Base-by-base conservation (phyloP, 2,797 vertebrate species). In the Tiaroga cobitis region DNA sequence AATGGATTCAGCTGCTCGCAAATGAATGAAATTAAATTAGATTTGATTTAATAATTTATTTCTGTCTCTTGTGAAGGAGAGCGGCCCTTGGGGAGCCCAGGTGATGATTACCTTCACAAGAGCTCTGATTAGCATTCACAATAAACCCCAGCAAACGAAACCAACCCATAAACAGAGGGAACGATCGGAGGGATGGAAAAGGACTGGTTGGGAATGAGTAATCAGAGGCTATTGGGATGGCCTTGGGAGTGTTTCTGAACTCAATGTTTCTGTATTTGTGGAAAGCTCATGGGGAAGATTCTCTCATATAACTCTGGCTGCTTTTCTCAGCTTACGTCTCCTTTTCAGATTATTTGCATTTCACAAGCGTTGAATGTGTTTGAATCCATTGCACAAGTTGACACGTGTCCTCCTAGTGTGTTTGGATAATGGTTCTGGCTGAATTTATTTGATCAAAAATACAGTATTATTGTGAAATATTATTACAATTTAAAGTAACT, bases 41-140 rank as follows among this genome's bases (percentile, higher is more conserved):
- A 94, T 94, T 94, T 94, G 84, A 92, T 94, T 93, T 92, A 93
- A 95, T 94, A 93, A 94, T 94, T 93, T 93, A 91, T 94, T 93
- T 92, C 92, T 93, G 93, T 93, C 82, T 83, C 91, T 86, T 65
- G 91, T 90, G 91, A 90, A 89, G 90, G 91, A 87, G 86, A 91
- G 92, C 90, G 92, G 94, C 92, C 93, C 92, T 92, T n/a, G 74
- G 82, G 89, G 89, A 86, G 81, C 90, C 89, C 91, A 94, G 93
- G 93, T 94, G 92, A 94, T 94, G 92, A 94, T 94, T 94, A 93
- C 93, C 92, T 93, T 81, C 18, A 91, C 69, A 92, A 90, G 91
- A 80, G 67, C 68, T 86, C 88, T 92, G 91, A 93, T 94, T 93
- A 93, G 91, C 92, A 93, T 93, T 88, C 85, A 89, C 73, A 90